Conservation (phyloP, 2,888 invertebrate genomes). For the Reticulitermes lucifugus region DNA sequence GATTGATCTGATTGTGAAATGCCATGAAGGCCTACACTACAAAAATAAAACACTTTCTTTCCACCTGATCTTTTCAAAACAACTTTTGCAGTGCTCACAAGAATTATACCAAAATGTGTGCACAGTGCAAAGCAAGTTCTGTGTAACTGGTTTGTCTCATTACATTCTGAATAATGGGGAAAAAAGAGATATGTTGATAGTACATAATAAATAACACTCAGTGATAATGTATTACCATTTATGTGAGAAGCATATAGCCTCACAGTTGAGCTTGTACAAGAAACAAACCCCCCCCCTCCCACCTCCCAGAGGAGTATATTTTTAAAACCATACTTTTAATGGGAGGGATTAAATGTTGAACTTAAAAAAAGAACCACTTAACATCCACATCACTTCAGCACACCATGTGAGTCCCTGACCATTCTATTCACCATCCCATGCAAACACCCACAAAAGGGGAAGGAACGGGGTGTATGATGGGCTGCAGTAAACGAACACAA, state of each 20-base stretch:
- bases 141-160: conserved; percentile 21
- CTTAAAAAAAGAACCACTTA: too few relatives aligned
- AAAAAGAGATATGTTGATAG: conserved; percentile 27
- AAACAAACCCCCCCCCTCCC: background rate
- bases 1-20: conserved; percentile 26
- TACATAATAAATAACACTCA: background rate
- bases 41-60: conserved; percentile 21
- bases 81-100: conserved; percentile 31
- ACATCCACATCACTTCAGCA: too few relatives aligned
- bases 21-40: conserved; percentile 31
- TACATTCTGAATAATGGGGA: conserved; percentile 32
- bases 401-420: too few relatives aligned
- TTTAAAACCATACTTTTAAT: too few relatives aligned
- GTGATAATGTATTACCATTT: background rate
- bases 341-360: too few relatives aligned
- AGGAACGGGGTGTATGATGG: background rate
- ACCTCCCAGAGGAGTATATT: too few relatives aligned
- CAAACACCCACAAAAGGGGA: conserved; percentile 1
- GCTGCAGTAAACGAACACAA: background rate
- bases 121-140: conserved; percentile 25
- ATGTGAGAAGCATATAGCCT: background rate
- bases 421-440: background rate
- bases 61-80: conserved; percentile 9
- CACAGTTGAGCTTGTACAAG: conserved; percentile 10
- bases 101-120: conserved; percentile 35